These are phyloP conservation scores for Platyura marginata DNA, from an alignment of 1,140 invertebrate genomes.

Conservation along the genomic window DNA sequence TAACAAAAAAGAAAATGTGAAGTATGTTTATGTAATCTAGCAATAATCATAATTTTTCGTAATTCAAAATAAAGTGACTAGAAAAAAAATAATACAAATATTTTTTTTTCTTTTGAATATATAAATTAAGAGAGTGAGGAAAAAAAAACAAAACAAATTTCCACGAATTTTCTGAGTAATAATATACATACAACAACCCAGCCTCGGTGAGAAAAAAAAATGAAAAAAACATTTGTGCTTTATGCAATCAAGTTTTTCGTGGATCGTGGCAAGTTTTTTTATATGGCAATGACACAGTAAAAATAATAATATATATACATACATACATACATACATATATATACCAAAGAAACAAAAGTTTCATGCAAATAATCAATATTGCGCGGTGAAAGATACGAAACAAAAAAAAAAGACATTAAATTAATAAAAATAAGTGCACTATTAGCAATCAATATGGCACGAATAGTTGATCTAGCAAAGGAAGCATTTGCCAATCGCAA, in stretches of 20 bases:
- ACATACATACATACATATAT: not conserved
- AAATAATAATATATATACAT: not conserved
- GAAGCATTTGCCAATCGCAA: constrained; percentile 27
- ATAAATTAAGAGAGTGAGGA: not conserved
- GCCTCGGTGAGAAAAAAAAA: not conserved
- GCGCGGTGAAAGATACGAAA: not conserved
- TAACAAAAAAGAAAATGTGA: not conserved
- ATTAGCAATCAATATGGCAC: not conserved
- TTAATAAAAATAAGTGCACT: not conserved
- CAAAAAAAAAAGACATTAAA: constrained; percentile 3
- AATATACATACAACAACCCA: too few relatives aligned
- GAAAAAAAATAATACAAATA: not conserved
- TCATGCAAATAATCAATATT: not conserved
- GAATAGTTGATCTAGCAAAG: constrained; percentile 18
- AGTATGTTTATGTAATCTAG: not conserved
- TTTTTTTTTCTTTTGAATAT: not conserved
- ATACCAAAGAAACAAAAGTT: not conserved
- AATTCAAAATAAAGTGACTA: too few relatives aligned
- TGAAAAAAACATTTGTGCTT: not conserved
- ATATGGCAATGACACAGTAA: not conserved
- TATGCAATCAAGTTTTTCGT: not conserved
- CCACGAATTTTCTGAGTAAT: too few relatives aligned
- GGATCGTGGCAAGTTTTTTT: not conserved
- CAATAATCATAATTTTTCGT: not conserved
- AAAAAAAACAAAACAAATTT: too few relatives aligned